A percentile compares a stretch with the other conserved stretches of the same genome.
Conservation (phyloP, 2,888 invertebrate species). For the Drosophila suboccidentalis region DNA sequence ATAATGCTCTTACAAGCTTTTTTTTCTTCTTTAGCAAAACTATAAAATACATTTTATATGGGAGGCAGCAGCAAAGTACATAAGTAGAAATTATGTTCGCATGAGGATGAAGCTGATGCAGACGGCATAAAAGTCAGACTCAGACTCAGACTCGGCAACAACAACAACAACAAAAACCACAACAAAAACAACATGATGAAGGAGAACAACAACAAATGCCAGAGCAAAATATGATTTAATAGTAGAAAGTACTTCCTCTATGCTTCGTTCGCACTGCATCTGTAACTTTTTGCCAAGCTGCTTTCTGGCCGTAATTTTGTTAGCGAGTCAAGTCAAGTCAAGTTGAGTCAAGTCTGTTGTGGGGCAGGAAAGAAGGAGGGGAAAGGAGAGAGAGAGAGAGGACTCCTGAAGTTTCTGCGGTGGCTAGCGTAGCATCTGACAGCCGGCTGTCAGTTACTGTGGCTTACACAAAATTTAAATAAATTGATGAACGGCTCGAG, state of each 20-base stretch:
- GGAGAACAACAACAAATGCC: slow-evolving; percentile 10
- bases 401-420: slow-evolving; percentile 58
- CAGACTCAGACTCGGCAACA: slow-evolving; percentile 28
- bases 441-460: slow-evolving; percentile 65
- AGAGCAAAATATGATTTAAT: slow-evolving; percentile 71
- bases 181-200: slow-evolving; percentile 4
- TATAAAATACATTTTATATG: slow-evolving; percentile 72
- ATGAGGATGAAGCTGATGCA: slow-evolving; percentile 60
- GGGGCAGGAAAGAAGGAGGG: not conserved
- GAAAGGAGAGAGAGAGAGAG: not conserved
- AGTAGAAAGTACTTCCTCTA: slow-evolving; percentile 50
- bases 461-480: slow-evolving; percentile 70
- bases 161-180: slow-evolving; percentile 23
- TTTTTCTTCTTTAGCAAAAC: slow-evolving; percentile 49
- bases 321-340: slow-evolving; percentile 43
- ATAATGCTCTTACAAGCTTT: slow-evolving; percentile 71
- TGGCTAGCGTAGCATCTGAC: slow-evolving; percentile 62
- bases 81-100: slow-evolving; percentile 75
- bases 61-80: slow-evolving; percentile 52
- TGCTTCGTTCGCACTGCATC: slow-evolving; percentile 29
- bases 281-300: slow-evolving; percentile 50
- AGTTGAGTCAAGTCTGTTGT: slow-evolving; percentile 10
- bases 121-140: slow-evolving; percentile 71
- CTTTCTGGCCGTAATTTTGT: slow-evolving; percentile 59
- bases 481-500: slow-evolving; percentile 65